phyloP scores from a whole-genome alignment of 2,113 vertebrate species.

The Erythrolamprus reginae region DNA sequence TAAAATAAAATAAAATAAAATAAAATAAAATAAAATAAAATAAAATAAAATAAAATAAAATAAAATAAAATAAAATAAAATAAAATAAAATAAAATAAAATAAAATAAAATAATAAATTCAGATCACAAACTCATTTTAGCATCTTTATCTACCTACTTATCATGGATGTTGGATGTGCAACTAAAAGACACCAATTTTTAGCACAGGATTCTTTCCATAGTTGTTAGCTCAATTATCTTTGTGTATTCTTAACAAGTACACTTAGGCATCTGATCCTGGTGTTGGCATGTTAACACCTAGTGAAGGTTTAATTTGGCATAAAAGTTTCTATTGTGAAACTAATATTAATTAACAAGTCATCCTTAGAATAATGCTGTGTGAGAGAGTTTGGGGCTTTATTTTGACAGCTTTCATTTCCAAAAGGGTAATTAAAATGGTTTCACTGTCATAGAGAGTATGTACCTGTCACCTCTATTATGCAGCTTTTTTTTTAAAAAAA shows the following conservation, averaged over 20 bases:
- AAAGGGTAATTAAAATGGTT: background rate
- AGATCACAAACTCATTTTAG: background rate
- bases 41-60: no score
- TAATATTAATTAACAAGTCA: constrained; percentile 19
- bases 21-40: no score
- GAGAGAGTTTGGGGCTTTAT: background rate
- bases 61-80: no score
- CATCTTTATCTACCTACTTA: background rate
- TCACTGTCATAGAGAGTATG: background rate
- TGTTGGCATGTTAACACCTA: background rate
- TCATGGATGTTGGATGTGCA: background rate
- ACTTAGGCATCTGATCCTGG: background rate
- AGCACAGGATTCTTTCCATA: background rate
- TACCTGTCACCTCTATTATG: background rate
- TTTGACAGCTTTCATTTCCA: constrained; percentile 19
- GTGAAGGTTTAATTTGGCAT: constrained; percentile 5
- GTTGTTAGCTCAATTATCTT: background rate
- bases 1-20: no score
- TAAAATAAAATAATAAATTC: no score
- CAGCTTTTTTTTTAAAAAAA: background rate
- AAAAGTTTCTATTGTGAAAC: background rate
- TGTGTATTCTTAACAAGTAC: background rate
- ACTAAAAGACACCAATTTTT: background rate
- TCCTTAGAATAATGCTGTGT: background rate
- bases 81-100: no score